Evolutionary conservation across 35 echinoderm and acorn worm species (phyloP).

Genomic region (Heliocidaris tuberculata): DNA sequence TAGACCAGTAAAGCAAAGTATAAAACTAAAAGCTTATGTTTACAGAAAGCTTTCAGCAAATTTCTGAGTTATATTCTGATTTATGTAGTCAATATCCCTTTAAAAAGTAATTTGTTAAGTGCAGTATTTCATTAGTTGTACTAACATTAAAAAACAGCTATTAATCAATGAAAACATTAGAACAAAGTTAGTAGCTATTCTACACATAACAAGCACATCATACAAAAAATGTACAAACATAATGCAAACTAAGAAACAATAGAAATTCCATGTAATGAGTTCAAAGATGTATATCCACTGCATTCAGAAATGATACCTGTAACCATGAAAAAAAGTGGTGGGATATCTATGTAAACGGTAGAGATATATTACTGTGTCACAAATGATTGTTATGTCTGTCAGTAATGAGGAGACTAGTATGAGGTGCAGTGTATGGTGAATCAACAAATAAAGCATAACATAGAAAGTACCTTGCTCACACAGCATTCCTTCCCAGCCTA

Average conservation of each 20-base stretch:
- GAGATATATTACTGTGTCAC: background rate
- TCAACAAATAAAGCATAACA: background rate
- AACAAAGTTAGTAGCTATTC: too few relatives aligned
- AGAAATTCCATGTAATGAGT: background rate
- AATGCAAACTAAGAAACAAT: background rate
- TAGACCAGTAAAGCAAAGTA: too few relatives aligned
- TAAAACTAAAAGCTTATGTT: too few relatives aligned
- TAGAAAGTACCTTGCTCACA: constrained; percentile 39
- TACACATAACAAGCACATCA: too few relatives aligned
- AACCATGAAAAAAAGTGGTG: too few relatives aligned
- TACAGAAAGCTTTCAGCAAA: background rate
- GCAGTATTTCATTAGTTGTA: too few relatives aligned
- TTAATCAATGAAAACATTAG: too few relatives aligned
- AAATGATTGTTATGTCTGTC: background rate
- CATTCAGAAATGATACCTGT: background rate
- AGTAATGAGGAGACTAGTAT: background rate
- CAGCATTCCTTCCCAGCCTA: constrained; percentile 30
- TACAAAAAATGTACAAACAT: background rate
- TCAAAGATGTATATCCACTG: background rate
- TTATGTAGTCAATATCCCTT: too few relatives aligned
- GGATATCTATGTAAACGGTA: background rate
- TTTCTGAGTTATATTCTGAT: background rate
- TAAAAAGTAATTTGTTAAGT: too few relatives aligned
- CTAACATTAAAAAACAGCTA: too few relatives aligned
- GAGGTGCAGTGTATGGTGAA: background rate